Conservation (phyloP, 2,797 vertebrate species). For the Propithecus perrieri region DNA sequence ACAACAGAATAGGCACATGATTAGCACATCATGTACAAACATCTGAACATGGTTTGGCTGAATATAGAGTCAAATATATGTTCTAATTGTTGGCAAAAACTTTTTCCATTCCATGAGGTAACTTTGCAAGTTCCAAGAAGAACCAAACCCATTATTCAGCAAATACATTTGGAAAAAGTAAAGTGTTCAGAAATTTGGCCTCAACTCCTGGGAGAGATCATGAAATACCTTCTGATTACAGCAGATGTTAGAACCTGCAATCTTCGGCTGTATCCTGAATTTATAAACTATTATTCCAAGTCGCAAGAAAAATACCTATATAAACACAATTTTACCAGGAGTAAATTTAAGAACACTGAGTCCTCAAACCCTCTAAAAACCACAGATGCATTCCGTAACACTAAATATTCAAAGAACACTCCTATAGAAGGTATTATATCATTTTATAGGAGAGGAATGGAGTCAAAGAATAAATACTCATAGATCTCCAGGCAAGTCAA, state of each 20-base stretch:
- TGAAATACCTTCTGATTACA: slow-evolving; percentile 63
- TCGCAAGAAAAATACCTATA: not conserved
- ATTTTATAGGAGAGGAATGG: not conserved
- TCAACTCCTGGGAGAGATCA: slow-evolving; percentile 36
- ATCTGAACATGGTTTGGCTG: slow-evolving; percentile 58
- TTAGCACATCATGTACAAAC: not conserved
- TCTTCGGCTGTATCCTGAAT: slow-evolving; percentile 47
- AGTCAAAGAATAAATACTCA: slow-evolving; percentile 34
- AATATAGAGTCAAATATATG: not conserved
- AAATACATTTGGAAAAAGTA: slow-evolving; percentile 67
- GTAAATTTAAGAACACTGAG: slow-evolving; percentile 22
- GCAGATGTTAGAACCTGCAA: slow-evolving; percentile 54
- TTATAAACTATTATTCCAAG: not conserved
- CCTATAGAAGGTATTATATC: not conserved
- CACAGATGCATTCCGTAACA: not conserved
- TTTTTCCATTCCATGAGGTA: slow-evolving; percentile 74
- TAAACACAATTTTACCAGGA: slow-evolving; percentile 13
- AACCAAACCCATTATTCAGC: slow-evolving; percentile 63
- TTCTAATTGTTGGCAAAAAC: slow-evolving; percentile 62
- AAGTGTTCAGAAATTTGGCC: slow-evolving; percentile 56
- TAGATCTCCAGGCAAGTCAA: not conserved
- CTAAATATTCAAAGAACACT: not conserved
- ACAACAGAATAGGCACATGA: not conserved
- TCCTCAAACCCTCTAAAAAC: not conserved
- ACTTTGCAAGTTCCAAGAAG: slow-evolving; percentile 69